Base-by-base conservation (phyloP, 2,797 vertebrate genomes). In the Diplodus sargus region DNA sequence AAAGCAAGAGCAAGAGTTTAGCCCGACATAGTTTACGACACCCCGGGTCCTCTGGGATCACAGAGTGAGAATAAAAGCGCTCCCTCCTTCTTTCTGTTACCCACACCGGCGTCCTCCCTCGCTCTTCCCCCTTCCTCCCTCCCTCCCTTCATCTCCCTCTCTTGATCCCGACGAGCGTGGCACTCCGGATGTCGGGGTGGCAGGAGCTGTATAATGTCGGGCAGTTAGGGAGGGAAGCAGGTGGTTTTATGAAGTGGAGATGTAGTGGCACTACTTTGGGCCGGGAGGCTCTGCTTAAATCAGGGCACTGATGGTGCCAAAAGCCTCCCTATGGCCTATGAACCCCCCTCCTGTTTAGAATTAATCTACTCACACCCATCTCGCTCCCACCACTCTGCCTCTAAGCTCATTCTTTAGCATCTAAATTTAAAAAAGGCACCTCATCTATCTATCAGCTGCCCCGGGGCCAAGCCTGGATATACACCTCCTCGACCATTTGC, bases 361-460 rank as follows among this genome's bases (percentile, higher is more conserved):
- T 90, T 76, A 87, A 90, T 92, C 75, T 79, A 84, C 84, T 85
- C 64, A 28, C 67, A 54, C 67, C 63, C 68, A 58, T 69, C 73
- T 67, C 51, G 2, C 57, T 4, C 22, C 71, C 59, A 51, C 74
- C 61, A 20, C 70, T 64, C 80, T 71, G 43, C 59, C 70, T 79
- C 79, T 51, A 11, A 90, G 83, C 86, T 88, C 78, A 87, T 86
- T 87, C 85, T 83, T 86, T 62, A 83, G 84, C 78, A 89, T 80
- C 87, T 91, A 88, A 90, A 91, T 93, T 92, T 90, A 91, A 87
- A 87, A 87, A 82, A 71, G 79, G 73, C 82, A 87, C 83, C 85
- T 89, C 85, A 89, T 91, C 79, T 84, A 85, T 90, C 73, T 80
- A 85, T 86, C 79, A 82, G 68, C 88, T 78, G 70, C 74, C 79